These are phyloP conservation scores for Nemapogon koenigi DNA, from an alignment of 2,888 invertebrate species.

Conservation along the genomic window DNA sequence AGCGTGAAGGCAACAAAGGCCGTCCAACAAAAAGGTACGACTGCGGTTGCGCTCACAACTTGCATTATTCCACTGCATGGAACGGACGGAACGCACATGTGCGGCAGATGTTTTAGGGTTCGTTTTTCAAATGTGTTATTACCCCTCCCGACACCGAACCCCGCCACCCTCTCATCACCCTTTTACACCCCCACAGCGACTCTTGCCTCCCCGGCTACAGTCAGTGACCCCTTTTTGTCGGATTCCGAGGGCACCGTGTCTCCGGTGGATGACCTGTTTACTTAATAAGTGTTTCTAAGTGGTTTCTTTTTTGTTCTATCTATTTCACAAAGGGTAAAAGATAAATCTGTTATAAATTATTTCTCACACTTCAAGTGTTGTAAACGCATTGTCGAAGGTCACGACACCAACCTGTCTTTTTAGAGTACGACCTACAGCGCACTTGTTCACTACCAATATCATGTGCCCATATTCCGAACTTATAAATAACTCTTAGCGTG, in stretches of 20 bases:
- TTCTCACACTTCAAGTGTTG: too few relatives aligned
- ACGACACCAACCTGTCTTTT: too few relatives aligned
- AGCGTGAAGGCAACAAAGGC: constrained; percentile 55
- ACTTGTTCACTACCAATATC: too few relatives aligned
- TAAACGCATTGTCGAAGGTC: too few relatives aligned
- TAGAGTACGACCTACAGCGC: too few relatives aligned
- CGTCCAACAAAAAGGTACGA: constrained; percentile 44
- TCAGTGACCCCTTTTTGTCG: constrained; percentile 55
- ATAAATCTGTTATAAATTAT: too few relatives aligned
- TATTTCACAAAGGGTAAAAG: background rate
- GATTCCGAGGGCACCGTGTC: constrained; percentile 29
- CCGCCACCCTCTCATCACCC: constrained; percentile 19
- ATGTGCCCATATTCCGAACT: too few relatives aligned
- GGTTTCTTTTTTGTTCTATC: constrained; percentile 8
- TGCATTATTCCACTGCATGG: constrained; percentile 49
- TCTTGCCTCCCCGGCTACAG: constrained; percentile 37
- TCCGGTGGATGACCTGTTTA: constrained; percentile 45
- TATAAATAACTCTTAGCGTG: too few relatives aligned
- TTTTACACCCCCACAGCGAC: constrained; percentile 27
- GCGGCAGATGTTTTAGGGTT: constrained; percentile 57
- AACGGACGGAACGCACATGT: constrained; percentile 53
- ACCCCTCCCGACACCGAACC: constrained; percentile 25
- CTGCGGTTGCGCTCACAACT: constrained; percentile 48
- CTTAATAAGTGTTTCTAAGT: constrained; percentile 4
- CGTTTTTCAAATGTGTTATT: constrained; percentile 56